Base-by-base conservation (phyloP, 2,888 invertebrate species). In the Hirtodrosophila duncani region DNA sequence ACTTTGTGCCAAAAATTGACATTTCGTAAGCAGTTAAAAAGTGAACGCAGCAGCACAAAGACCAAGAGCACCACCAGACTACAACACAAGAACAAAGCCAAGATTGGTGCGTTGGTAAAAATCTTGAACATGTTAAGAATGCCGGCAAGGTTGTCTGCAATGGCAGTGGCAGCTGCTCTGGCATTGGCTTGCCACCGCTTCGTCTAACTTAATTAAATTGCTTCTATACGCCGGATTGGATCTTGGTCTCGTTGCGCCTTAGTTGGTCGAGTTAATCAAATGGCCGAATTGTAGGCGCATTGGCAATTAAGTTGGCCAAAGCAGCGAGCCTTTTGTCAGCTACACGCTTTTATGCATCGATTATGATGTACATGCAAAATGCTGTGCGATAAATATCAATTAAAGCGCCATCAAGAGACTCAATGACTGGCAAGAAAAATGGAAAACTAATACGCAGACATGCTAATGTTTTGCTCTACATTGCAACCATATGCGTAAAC, bases 121-220 rank as follows among this genome's bases (percentile, higher is more conserved):
- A 74, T 79, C 61, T 79, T 70, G 61, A 64, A 70, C 63, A 79
- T 62, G 67, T 64, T 58, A 72, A 72, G 71, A 72, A 72, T 72
- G 75, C 44, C 42, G 48, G 71, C 72, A 72, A 72, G 72, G 72
- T 75, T 75, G 71, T 60, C 75, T 62, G 42, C 56, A 39, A 14
- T 31, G 24, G 37, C 67, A 57, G 55, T 33, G 51, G 29, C 60
- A 60, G 60, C 49, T 29, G 34, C 23, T 55, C 34, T 49, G 38
- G 51, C 30, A 14, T 37, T 51, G 36, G 24, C 26, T 44, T 52
- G 52, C 55, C 46, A 30, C 20, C 17, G 36, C 42, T 26, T 27
- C 16, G 30, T 37, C 51, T 43, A 62, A 79, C 72, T 79, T 67
- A 75, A 75, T 75, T 79, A 71, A 74, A 67, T 67, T 62, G 64